Conservation (phyloP, 2,888 invertebrate species). For the Gibbula magus region DNA sequence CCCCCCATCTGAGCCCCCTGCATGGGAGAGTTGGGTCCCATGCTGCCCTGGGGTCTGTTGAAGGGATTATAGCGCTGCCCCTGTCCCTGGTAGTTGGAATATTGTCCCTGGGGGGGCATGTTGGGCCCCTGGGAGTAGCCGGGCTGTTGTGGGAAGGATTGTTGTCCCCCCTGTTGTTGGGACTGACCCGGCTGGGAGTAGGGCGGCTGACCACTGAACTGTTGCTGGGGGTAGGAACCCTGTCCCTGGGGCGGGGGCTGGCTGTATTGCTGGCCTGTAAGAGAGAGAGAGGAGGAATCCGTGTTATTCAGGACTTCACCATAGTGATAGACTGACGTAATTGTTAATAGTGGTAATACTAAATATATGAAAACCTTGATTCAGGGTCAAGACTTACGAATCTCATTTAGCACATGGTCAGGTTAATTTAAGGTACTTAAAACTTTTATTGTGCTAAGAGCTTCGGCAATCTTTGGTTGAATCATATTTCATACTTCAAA, state of each 20-base stretch:
- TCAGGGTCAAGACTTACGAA: too few relatives aligned
- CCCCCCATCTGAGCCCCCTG: slow-evolving; percentile 35
- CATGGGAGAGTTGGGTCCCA: slow-evolving; percentile 32
- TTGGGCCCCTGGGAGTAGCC: slow-evolving; percentile 49
- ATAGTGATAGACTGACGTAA: too few relatives aligned
- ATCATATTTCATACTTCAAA: too few relatives aligned
- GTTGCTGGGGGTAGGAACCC: slow-evolving; percentile 52
- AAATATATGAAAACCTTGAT: too few relatives aligned
- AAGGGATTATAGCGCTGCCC: slow-evolving; percentile 43
- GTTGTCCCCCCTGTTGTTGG: slow-evolving; percentile 49
- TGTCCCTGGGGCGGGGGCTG: slow-evolving; percentile 45
- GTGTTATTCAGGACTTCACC: too few relatives aligned
- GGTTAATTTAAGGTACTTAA: too few relatives aligned
- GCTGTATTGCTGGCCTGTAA: slow-evolving; percentile 34
- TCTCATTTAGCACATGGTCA: too few relatives aligned
- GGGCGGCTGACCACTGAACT: slow-evolving; percentile 52
- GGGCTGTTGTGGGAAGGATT: slow-evolving; percentile 22
- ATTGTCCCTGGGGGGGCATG: slow-evolving; percentile 52
- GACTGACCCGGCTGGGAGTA: slow-evolving; percentile 47
- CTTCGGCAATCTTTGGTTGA: too few relatives aligned
- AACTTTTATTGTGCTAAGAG: too few relatives aligned
- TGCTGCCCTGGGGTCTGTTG: slow-evolving; percentile 43
- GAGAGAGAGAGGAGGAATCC: background rate
- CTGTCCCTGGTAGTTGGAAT: slow-evolving; percentile 52
- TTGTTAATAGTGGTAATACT: too few relatives aligned